These are phyloP conservation scores for Campoplex nolae DNA, from an alignment of 2,888 invertebrate genomes.

Conservation along the genomic window DNA sequence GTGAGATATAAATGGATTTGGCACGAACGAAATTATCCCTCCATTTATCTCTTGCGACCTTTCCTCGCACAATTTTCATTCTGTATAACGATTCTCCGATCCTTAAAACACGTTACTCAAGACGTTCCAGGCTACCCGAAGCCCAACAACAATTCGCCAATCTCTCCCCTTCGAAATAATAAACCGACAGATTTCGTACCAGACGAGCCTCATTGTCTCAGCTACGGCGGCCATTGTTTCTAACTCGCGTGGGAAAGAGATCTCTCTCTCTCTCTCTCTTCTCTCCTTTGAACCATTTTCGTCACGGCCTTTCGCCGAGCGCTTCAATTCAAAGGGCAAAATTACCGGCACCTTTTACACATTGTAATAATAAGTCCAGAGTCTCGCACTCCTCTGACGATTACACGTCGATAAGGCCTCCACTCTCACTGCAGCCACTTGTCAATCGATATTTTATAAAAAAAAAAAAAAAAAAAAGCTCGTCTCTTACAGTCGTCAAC, in stretches of 20 bases:
- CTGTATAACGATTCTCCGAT: neutral
- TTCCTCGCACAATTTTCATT: neutral
- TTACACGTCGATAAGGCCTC: neutral
- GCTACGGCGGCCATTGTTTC: slow-evolving; percentile 24
- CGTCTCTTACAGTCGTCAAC: neutral
- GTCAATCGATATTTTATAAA: slow-evolving; percentile 13
- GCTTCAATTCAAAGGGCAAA: slow-evolving; percentile 26
- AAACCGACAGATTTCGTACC: slow-evolving; percentile 7
- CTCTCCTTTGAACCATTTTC: slow-evolving; percentile 1
- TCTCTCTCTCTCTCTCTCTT: too few relatives aligned
- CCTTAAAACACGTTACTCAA: neutral
- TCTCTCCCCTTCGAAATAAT: slow-evolving; percentile 11
- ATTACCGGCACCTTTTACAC: neutral
- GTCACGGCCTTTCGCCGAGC: slow-evolving; percentile 1
- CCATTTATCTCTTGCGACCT: neutral
- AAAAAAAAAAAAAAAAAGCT: neutral
- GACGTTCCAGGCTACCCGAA: neutral
- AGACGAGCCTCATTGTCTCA: slow-evolving; percentile 37
- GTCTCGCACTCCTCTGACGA: neutral
- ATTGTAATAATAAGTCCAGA: neutral
- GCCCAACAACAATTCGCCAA: neutral
- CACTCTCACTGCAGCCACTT: neutral
- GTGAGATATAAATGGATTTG: neutral
- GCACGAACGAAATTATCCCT: neutral
- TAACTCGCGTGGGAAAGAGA: slow-evolving; percentile 34